Base-by-base conservation (phyloP, 2,113 vertebrate species). In the Ardeotis arabs region DNA sequence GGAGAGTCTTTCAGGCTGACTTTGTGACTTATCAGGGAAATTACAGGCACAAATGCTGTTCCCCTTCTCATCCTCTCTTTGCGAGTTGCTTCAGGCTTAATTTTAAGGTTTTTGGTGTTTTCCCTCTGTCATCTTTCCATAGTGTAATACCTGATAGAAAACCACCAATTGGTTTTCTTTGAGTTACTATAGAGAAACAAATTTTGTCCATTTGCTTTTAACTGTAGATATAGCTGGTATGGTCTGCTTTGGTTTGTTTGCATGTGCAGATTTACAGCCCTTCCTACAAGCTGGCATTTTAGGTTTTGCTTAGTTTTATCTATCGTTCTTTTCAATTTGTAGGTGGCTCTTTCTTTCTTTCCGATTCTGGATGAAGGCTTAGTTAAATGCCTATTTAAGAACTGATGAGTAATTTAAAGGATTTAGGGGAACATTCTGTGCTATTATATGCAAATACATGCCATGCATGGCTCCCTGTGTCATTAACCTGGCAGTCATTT, bases 401-500 rank as follows among this genome's bases (percentile, higher is more conserved):
- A 97, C 70, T 98, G 98, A 98, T 97, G 97, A 98, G 98, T 98
- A 98, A 98, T 98, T 98, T 98, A 98, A 97, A 97, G 97, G 98
- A 98, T 98, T 98, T 98, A 98, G 97, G 97, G 95, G 97, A 97
- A 96, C 95, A 96, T 97, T 98, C 94, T 95, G 80, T 97, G 96
- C 96, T 98, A 97, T 98, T 98, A 98, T 98, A 98, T 98, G 98
- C 98, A 98, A 98, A 98, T 98, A 56, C 83, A 92, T 95, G 95
- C 96, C 96, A 98, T 94, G 97, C 96, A 80, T 98, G 97, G 78
- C 87, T 98, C 96, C 88, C 97, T 98, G 56, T 98, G 97, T 97
- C 97, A 98, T 98, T 98, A 98, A 98, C 98, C 98, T 98, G 98
- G 97, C 98, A 98, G 97, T 98, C 97, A 98, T 98, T 98, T 98